Conservation (phyloP, 2,113 vertebrate species). For the Phaethon lepturus region DNA sequence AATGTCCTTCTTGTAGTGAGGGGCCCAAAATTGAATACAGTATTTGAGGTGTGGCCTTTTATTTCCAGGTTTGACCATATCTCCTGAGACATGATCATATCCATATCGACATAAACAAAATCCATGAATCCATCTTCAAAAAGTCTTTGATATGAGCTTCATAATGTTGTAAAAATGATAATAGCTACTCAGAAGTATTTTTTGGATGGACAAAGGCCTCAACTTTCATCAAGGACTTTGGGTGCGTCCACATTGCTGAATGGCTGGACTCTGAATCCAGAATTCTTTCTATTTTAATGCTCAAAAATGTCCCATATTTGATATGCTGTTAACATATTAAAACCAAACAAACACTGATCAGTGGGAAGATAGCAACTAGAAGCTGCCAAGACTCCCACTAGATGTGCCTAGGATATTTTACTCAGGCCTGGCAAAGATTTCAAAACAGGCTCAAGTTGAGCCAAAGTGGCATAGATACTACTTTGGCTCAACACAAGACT, state of each 20-base stretch:
- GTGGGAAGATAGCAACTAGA: not conserved
- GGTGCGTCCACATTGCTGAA: not conserved
- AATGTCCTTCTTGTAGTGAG: no score
- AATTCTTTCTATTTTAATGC: not conserved
- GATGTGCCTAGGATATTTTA: not conserved
- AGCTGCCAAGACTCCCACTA: not conserved
- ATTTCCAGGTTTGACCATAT: not conserved
- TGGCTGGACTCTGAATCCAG: not conserved
- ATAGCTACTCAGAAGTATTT: not conserved
- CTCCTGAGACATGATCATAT: not conserved
- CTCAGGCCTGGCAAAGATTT: not conserved
- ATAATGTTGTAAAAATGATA: not conserved
- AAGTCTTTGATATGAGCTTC: not conserved
- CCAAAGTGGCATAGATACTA: not conserved
- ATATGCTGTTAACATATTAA: fast-evolving
- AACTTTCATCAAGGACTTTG: not conserved
- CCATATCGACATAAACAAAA: not conserved
- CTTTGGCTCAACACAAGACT: not conserved
- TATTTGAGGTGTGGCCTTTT: no score
- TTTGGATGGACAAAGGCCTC: not conserved
- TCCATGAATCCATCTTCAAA: not conserved
- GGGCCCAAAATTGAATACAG: no score
- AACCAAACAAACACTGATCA: not conserved
- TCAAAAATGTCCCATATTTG: not conserved
- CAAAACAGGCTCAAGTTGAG: not conserved